Percentiles rank a stretch among this genome's conserved stretches.
Evolutionary conservation across 2,888 invertebrate genomes (phyloP).

Genomic region (Cordilura impudica): DNA sequence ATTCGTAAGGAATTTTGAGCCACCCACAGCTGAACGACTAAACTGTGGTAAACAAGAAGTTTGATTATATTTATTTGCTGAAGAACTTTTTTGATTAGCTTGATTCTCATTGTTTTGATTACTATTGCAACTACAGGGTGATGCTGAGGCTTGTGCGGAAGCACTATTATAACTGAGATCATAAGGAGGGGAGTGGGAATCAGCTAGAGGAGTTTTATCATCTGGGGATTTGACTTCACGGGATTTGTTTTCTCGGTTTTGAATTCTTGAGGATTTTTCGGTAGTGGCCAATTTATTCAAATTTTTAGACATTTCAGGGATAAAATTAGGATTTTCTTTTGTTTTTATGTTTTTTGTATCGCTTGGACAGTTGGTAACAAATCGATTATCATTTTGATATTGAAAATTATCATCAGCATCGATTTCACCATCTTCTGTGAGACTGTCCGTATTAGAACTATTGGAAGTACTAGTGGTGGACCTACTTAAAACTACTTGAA

Average conservation of each 20-base stretch:
- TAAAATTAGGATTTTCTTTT: constrained; percentile 31
- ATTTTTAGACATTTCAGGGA: constrained; percentile 38
- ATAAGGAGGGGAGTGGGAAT: neutral
- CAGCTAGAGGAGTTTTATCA: neutral
- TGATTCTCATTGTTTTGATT: constrained; percentile 11
- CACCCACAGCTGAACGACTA: constrained; percentile 89
- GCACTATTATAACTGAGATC: constrained; percentile 23
- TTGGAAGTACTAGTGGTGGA: constrained; percentile 39
- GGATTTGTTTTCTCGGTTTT: neutral
- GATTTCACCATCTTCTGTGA: constrained; percentile 23
- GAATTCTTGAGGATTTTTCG: neutral
- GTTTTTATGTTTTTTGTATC: neutral
- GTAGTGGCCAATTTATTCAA: constrained; percentile 21
- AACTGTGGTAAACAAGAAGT: constrained; percentile 81
- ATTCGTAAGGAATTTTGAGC: constrained; percentile 84
- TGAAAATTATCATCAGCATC: constrained; percentile 34
- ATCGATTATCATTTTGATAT: neutral
- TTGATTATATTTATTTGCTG: constrained; percentile 31
- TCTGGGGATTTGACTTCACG: neutral
- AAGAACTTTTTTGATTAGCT: neutral
- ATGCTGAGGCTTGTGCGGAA: constrained; percentile 24
- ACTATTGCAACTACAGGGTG: constrained; percentile 42
- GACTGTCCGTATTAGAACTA: constrained; percentile 24
- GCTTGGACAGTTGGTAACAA: neutral
- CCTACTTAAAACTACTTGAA: constrained; percentile 62